phyloP scores from a whole-genome alignment of 2,113 vertebrate genomes.

The Caloenas nicobarica region DNA sequence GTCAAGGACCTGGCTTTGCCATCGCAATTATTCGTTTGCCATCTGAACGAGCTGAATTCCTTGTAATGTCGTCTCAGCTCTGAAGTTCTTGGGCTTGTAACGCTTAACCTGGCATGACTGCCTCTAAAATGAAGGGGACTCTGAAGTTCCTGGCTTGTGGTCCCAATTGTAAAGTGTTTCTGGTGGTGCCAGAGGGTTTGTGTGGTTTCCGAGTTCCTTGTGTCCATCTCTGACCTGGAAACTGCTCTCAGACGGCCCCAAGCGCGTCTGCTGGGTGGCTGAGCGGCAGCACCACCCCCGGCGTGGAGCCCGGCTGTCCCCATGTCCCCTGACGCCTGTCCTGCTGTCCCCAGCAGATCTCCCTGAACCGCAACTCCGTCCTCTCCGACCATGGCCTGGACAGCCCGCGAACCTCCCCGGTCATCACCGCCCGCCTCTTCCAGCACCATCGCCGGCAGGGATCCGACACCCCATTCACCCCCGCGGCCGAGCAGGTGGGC shows the following conservation, averaged over 20 bases:
- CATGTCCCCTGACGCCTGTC: rapidly evolving
- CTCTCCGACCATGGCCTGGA: slow-evolving; percentile 71
- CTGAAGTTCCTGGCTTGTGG: not conserved
- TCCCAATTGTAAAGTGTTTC: not conserved
- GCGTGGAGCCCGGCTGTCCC: rapidly evolving
- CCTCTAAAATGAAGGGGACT: not conserved
- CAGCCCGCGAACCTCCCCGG: slow-evolving; percentile 87
- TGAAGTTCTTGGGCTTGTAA: not conserved
- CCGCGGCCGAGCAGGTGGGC: slow-evolving; percentile 76
- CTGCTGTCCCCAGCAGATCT: not conserved
- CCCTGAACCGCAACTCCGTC: slow-evolving; percentile 68
- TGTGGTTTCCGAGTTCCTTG: not conserved
- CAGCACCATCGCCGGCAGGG: slow-evolving; percentile 79
- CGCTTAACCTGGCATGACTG: not conserved
- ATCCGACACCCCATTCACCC: slow-evolving; percentile 67
- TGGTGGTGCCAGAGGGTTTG: rapidly evolving
- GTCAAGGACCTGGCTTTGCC: rapidly evolving
- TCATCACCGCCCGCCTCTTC: slow-evolving; percentile 67
- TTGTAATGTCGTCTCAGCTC: rapidly evolving
- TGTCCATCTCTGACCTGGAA: not conserved
- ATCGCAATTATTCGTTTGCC: rapidly evolving
- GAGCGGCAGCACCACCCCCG: rapidly evolving
- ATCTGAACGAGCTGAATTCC: not conserved
- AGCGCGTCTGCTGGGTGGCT: rapidly evolving
- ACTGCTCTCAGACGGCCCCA: rapidly evolving